Conservation (phyloP, 2,113 vertebrate genomes). For the Aptenodytes patagonicus region DNA sequence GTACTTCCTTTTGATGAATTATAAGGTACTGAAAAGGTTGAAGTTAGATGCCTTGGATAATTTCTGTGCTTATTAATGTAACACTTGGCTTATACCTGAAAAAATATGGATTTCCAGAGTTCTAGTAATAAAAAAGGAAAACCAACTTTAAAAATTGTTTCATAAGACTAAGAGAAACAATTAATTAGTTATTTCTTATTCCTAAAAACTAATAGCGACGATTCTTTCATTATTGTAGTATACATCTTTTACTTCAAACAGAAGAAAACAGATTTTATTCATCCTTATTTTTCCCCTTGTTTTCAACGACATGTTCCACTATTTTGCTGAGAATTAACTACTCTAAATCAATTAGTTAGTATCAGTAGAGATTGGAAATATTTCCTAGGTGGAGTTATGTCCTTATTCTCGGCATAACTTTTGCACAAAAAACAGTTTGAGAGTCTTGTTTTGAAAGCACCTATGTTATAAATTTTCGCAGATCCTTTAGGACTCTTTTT, state of each 20-base stretch:
- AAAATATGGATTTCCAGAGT: not conserved
- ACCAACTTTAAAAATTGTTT: not conserved
- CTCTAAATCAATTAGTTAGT: not conserved
- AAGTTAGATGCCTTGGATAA: not conserved
- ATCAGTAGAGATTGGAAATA: not conserved
- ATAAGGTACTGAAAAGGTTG: slow-evolving; percentile 12
- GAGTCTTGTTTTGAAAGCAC: not conserved
- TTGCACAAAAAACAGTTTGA: not conserved
- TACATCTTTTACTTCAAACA: not conserved
- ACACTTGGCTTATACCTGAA: not conserved
- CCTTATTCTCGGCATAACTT: not conserved
- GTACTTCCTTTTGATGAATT: slow-evolving; percentile 39
- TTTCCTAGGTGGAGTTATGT: not conserved
- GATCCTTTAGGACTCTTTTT: slow-evolving; percentile 26
- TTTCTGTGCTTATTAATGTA: slow-evolving; percentile 14
- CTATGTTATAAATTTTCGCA: not conserved
- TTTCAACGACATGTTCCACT: not conserved
- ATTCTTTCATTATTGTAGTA: not conserved
- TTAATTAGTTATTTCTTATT: not conserved
- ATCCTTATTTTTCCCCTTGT: not conserved
- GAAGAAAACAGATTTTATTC: not conserved
- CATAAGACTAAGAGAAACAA: not conserved
- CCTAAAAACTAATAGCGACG: not conserved
- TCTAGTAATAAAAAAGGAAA: not conserved
- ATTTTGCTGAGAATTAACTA: not conserved